These are phyloP conservation scores for Lanius collurio DNA, from an alignment of 2,113 vertebrate species.

Conservation along the genomic window DNA sequence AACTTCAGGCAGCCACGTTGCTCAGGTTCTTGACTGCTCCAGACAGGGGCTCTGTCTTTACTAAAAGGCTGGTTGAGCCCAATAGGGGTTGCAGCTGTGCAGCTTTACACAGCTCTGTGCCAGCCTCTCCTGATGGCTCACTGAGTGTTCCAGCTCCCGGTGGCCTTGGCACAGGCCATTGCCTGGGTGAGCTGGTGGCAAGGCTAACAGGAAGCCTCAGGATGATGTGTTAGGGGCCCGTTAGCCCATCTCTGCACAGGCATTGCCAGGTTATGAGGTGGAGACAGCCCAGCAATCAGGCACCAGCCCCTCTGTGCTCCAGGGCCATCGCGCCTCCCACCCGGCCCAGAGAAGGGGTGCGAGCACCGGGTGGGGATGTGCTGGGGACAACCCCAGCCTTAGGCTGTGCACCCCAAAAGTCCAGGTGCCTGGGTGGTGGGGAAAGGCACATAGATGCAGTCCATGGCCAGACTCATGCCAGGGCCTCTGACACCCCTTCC, in stretches of 20 bases:
- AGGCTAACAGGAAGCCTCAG: background rate
- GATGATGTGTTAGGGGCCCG: background rate
- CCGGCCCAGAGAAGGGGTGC: background rate
- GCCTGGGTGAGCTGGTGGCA: background rate
- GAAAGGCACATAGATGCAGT: background rate
- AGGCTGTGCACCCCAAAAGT: background rate
- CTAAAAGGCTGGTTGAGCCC: background rate
- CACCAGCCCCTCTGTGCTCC: background rate
- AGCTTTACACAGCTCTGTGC: background rate
- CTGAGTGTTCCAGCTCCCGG: background rate
- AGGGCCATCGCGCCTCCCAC: background rate
- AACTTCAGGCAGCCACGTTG: background rate
- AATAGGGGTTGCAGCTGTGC: fast-evolving
- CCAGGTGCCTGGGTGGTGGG: background rate
- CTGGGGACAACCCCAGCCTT: background rate
- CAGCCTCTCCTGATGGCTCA: background rate
- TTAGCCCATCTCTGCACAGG: background rate
- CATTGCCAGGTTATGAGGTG: background rate
- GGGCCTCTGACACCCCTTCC: background rate
- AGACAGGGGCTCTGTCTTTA: background rate
- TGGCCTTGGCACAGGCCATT: background rate
- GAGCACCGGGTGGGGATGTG: background rate
- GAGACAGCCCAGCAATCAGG: background rate
- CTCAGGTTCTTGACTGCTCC: background rate
- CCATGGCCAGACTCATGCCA: background rate